Evolutionary conservation across 2,113 vertebrate species (phyloP), one percentile per base, ranked within the genome.

Genomic region (Sminthopsis crassicaudata): DNA sequence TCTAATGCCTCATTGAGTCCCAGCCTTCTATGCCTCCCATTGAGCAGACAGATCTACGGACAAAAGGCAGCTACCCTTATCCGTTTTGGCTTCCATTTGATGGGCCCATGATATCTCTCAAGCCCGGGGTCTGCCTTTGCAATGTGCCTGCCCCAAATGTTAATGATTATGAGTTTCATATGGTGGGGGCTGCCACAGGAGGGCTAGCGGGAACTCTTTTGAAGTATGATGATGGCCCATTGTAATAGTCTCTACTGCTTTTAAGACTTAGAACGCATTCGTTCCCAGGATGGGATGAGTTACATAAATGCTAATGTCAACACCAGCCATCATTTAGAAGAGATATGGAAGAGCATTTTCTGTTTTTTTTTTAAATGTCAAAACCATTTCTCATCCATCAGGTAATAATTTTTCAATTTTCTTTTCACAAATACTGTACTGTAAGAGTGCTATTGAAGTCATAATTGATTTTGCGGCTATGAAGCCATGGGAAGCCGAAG

Each of bases 391-490:
- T 98, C 90, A 96, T 95, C 96, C 89, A 96, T 96, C 95, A 96
- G 96, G 91, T 97, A 97, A 95, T 97, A 93, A 94, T 96, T 96
- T 97, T 97, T 97, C 96, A 96, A 96, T 96, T 97, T 98, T 97
- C 93, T 92, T 96, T 96, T 96, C 92, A 97, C 90, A 95, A 97
- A 97, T 96, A 96, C 50, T 92, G 91, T 92, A 96, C 76, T 55
- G 90, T 97, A 91, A 97, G 95, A 96, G 91, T 1, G 7, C 93
- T 91, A 48, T 94, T 93, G 94, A 96, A 97, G 93, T 96, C 93
- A 89, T 97, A 94, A 97, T 96, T 97, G 95, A 96, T 96, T 97
- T 97, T 92, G 90, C 91, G 96, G 93, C 92, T 94, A 94, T 30
- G 50, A 97, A 95, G 90, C 93, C 92, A 95, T 91, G 92, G 92